Percentiles rank a stretch among this genome's conserved stretches.
Evolutionary conservation across 2,888 invertebrate species (phyloP).

Genomic region (Phorcus lineatus): DNA sequence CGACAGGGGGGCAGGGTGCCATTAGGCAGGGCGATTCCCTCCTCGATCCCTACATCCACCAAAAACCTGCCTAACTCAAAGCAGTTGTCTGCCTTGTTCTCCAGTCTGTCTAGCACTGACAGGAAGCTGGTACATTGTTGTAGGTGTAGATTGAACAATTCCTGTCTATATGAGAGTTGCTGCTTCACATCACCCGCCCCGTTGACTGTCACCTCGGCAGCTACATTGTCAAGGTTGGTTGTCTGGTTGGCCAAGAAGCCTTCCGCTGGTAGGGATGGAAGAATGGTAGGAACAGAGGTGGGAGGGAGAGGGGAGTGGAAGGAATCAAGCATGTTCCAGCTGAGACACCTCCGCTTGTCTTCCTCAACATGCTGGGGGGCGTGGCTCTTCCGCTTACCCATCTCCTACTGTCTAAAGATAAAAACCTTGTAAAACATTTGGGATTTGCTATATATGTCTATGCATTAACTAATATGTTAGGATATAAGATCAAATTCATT

Average conservation of each 20-base stretch:
- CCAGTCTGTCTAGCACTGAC: constrained; percentile 22
- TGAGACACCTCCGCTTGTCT: constrained; percentile 58
- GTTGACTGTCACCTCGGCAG: background rate
- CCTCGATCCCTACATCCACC: constrained; percentile 21
- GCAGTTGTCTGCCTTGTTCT: constrained; percentile 42
- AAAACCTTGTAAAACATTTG: background rate
- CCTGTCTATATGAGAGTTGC: background rate
- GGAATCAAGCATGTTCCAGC: constrained; percentile 70
- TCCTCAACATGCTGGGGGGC: constrained; percentile 57
- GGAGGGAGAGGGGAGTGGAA: background rate
- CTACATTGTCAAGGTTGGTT: background rate
- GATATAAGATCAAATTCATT: too few relatives aligned
- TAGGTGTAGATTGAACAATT: constrained; percentile 47
- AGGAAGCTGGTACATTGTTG: constrained; percentile 50
- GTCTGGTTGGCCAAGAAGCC: background rate
- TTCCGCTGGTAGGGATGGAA: background rate
- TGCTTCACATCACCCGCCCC: background rate
- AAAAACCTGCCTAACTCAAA: constrained; percentile 48
- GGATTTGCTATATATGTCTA: background rate
- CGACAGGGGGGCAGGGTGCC: constrained; percentile 44
- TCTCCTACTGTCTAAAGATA: constrained; percentile 29
- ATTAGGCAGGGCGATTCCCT: constrained; percentile 32
- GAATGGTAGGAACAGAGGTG: too few relatives aligned
- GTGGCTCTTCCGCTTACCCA: constrained; percentile 68
- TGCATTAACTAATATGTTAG: too few relatives aligned